phyloP scores from a whole-genome alignment of 1,140 invertebrate genomes.

The Meloidogyne exigua region DNA sequence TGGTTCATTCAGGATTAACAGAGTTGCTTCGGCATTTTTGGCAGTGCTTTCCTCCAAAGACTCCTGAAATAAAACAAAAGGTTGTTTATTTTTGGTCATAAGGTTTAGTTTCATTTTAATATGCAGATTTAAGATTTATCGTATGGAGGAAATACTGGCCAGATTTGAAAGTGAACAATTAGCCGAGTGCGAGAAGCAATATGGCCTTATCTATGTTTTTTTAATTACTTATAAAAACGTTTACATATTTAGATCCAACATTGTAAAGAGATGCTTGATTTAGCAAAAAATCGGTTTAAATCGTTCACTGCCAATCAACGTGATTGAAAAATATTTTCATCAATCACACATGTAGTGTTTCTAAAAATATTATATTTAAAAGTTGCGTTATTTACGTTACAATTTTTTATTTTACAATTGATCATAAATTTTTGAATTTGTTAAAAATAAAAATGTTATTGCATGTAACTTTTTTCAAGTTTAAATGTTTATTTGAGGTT shows the following conservation, averaged over 20 bases:
- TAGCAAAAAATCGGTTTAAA: slow-evolving; percentile 16
- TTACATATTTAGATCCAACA: slow-evolving; percentile 34
- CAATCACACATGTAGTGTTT: not conserved
- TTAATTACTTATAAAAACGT: not conserved
- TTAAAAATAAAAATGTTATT: too few relatives aligned
- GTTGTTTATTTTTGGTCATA: slow-evolving; percentile 24
- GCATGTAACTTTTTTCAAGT: too few relatives aligned
- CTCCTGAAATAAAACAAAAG: slow-evolving; percentile 49
- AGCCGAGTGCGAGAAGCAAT: slow-evolving; percentile 28
- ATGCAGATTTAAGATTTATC: slow-evolving; percentile 34
- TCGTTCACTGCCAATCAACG: not conserved
- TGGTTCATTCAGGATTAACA: slow-evolving; percentile 31
- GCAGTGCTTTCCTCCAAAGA: slow-evolving; percentile 52
- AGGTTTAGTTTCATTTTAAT: slow-evolving; percentile 3
- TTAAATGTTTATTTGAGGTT: not conserved
- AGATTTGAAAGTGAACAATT: slow-evolving; percentile 39
- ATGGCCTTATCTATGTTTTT: slow-evolving; percentile 24
- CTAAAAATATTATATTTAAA: not conserved
- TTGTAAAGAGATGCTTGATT: slow-evolving; percentile 24
- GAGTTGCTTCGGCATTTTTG: slow-evolving; percentile 61
- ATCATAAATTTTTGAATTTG: too few relatives aligned
- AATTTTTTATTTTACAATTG: too few relatives aligned
- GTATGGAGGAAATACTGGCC: slow-evolving; percentile 46
- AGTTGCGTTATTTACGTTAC: too few relatives aligned
- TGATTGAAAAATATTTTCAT: not conserved